These are phyloP conservation scores for Drosophila melanocephala DNA, from an alignment of 2,888 invertebrate species.

Conservation along the genomic window DNA sequence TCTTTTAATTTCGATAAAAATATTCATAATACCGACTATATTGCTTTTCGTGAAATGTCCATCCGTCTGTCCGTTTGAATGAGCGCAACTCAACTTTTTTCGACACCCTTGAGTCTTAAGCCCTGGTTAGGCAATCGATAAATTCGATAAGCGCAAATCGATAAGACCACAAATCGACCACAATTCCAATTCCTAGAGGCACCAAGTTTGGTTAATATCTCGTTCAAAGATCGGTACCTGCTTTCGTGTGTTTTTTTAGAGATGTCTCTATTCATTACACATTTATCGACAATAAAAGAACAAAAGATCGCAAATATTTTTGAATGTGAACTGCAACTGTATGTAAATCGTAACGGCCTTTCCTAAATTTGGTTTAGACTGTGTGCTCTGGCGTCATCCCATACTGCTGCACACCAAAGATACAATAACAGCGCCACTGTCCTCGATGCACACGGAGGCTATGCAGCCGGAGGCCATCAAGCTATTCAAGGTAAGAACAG, in stretches of 20 bases:
- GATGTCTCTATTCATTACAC: neutral
- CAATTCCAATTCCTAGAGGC: neutral
- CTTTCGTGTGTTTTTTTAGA: neutral
- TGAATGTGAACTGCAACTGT: neutral
- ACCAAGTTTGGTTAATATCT: neutral
- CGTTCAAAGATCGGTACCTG: neutral
- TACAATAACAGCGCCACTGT: conserved; percentile 94
- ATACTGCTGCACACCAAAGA: conserved; percentile 96
- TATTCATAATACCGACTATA: neutral
- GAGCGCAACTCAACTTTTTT: neutral
- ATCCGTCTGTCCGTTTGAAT: neutral
- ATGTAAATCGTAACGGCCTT: neutral
- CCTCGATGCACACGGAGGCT: conserved; percentile 94
- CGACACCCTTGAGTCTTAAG: neutral
- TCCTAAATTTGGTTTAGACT: conserved; percentile 86
- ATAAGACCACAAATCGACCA: neutral
- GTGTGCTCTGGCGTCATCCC: conserved; percentile 97
- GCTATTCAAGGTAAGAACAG: conserved; percentile 91
- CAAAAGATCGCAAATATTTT: neutral
- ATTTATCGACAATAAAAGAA: neutral
- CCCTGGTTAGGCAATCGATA: neutral
- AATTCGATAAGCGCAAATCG: neutral
- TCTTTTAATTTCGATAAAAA: neutral
- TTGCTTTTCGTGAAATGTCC: neutral
- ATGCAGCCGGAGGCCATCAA: conserved; percentile 96